Evolutionary conservation across 2,113 vertebrate genomes (phyloP).

Genomic region (Astur gentilis): DNA sequence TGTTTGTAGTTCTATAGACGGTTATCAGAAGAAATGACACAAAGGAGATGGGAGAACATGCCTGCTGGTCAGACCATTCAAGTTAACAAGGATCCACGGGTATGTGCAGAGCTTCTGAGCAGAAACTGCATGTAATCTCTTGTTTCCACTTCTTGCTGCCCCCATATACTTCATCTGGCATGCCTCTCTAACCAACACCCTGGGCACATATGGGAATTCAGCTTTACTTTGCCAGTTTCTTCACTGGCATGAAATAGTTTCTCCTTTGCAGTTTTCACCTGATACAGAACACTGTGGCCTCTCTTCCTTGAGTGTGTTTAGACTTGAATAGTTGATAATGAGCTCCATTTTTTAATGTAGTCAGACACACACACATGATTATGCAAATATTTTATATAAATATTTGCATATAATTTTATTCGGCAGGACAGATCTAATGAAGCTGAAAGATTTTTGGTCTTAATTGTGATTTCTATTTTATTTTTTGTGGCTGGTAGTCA

Average conservation of each 20-base stretch:
- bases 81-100: conserved; percentile 76
- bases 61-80: conserved; percentile 82
- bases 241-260: not conserved
- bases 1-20: conserved; percentile 86
- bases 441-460: not conserved
- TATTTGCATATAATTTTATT: not conserved
- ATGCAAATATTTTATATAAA: not conserved
- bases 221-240: not conserved
- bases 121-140: not conserved
- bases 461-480: not conserved
- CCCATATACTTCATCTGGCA: not conserved
- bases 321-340: not conserved
- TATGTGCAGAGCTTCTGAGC: conserved; percentile 35
- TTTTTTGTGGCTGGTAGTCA: not conserved
- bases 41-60: conserved; percentile 89
- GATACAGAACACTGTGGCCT: not conserved
- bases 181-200: not conserved
- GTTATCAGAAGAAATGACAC: conserved; percentile 91
- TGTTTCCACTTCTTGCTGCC: not conserved
- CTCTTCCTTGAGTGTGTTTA: not conserved
- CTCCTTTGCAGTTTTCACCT: not conserved
- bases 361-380: not conserved
- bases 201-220: not conserved
- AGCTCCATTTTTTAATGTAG: not conserved
- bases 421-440: not conserved